Evolutionary conservation across 1,140 invertebrate genomes (phyloP).

Genomic region (Phthorimaea operculella): DNA sequence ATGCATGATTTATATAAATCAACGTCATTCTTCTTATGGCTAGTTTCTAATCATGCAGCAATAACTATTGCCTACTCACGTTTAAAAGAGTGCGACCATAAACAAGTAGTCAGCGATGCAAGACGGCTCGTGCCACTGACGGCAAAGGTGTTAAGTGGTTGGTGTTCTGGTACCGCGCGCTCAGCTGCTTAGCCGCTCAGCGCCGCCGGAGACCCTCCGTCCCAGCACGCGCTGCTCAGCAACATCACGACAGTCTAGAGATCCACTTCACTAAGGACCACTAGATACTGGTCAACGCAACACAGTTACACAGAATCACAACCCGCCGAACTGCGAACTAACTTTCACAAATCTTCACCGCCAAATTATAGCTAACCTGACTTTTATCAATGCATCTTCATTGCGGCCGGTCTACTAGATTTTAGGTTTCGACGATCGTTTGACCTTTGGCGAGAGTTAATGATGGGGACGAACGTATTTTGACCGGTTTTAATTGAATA

Average conservation of each 20-base stretch:
- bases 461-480: constrained; percentile 2
- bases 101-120: background rate
- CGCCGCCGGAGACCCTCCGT: background rate
- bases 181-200: background rate
- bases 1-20: no score
- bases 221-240: background rate
- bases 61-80: background rate
- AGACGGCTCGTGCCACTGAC: background rate
- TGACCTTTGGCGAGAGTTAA: background rate
- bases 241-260: background rate
- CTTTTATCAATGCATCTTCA: constrained; percentile 39
- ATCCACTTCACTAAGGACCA: background rate
- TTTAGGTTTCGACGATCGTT: constrained; percentile 6
- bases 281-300: constrained; percentile 18
- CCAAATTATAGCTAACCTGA: constrained; percentile 42
- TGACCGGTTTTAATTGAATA: constrained; percentile 32
- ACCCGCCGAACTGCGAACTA: constrained; percentile 30
- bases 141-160: background rate
- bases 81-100: constrained; percentile 1
- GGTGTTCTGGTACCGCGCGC: background rate
- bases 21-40: background rate
- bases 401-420: constrained; percentile 41
- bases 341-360: constrained; percentile 55
- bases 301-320: constrained; percentile 33
- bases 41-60: background rate